Evolutionary conservation across 1,140 invertebrate genomes (phyloP).

Genomic region (Pentalonia nigronervosa): DNA sequence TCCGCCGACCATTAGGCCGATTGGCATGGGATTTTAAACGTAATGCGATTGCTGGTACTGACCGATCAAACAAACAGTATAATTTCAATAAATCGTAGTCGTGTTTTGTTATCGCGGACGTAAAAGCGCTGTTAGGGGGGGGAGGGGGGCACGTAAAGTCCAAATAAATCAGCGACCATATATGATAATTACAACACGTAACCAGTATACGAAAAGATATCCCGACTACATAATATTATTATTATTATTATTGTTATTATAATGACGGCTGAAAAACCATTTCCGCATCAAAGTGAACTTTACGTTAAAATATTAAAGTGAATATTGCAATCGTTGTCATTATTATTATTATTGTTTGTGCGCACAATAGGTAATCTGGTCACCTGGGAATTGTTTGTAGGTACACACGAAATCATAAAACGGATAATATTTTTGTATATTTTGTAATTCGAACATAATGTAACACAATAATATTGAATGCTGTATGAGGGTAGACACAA

Average conservation of each 20-base stretch:
- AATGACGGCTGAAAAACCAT: neutral
- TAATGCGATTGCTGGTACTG: neutral
- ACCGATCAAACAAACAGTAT: neutral
- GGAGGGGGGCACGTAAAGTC: neutral
- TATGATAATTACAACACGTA: no score
- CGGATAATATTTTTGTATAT: neutral
- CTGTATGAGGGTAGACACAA: neutral
- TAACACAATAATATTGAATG: neutral
- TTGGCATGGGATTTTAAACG: slow-evolving; percentile 25
- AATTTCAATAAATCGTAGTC: slow-evolving; percentile 19
- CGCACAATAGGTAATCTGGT: neutral
- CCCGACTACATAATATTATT: neutral
- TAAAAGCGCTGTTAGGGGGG: neutral
- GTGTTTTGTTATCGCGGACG: neutral
- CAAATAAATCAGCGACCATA: neutral
- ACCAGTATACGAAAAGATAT: neutral
- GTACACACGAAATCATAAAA: neutral
- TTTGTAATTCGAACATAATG: neutral
- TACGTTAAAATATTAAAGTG: neutral
- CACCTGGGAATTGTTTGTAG: neutral
- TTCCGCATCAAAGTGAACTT: neutral
- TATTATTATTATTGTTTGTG: neutral
- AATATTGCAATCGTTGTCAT: neutral
- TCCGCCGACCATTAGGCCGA: slow-evolving; percentile 29
- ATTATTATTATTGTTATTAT: no score